Evolutionary conservation across 1,140 invertebrate genomes (phyloP).

Genomic region (Lordiphosa mommai): DNA sequence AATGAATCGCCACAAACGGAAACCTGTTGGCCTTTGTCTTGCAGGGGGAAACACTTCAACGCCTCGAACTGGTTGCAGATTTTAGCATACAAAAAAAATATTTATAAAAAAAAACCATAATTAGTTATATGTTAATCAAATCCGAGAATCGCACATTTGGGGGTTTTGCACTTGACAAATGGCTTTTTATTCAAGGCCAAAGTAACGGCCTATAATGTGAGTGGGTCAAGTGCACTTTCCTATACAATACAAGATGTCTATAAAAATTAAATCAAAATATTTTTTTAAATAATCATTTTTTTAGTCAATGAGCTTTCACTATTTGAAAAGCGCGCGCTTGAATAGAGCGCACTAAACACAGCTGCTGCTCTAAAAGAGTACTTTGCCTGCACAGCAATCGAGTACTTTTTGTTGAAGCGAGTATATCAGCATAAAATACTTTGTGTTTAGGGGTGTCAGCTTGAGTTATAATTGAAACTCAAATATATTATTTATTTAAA

Average conservation of each 20-base stretch:
- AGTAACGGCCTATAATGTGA: slow-evolving; percentile 16
- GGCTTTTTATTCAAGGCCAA: slow-evolving; percentile 6
- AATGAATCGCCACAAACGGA: slow-evolving; percentile 5
- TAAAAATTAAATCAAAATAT: neutral
- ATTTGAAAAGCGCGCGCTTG: too few species aligned
- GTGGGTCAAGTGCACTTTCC: slow-evolving; percentile 27
- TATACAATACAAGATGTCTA: slow-evolving; percentile 5
- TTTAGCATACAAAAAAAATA: slow-evolving; percentile 26
- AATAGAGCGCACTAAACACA: too few species aligned
- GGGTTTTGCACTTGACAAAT: slow-evolving; percentile 15
- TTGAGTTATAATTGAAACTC: too few species aligned
- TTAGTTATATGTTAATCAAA: slow-evolving; percentile 52
- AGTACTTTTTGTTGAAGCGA: too few species aligned
- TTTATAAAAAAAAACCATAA: slow-evolving; percentile 36
- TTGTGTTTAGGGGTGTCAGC: too few species aligned
- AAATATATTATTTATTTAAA: too few species aligned
- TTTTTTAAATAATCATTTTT: too few species aligned
- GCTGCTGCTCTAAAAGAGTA: too few species aligned
- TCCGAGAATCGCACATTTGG: slow-evolving; percentile 31
- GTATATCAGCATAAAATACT: too few species aligned
- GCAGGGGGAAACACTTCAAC: slow-evolving; percentile 10
- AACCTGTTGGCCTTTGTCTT: slow-evolving; percentile 40
- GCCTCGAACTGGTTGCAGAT: slow-evolving; percentile 46
- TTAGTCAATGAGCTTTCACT: too few species aligned
- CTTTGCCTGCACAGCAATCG: too few species aligned